Evolutionary conservation across 92 coral and sea anemone genomes (phyloP).

Genomic region (Porites rus): DNA sequence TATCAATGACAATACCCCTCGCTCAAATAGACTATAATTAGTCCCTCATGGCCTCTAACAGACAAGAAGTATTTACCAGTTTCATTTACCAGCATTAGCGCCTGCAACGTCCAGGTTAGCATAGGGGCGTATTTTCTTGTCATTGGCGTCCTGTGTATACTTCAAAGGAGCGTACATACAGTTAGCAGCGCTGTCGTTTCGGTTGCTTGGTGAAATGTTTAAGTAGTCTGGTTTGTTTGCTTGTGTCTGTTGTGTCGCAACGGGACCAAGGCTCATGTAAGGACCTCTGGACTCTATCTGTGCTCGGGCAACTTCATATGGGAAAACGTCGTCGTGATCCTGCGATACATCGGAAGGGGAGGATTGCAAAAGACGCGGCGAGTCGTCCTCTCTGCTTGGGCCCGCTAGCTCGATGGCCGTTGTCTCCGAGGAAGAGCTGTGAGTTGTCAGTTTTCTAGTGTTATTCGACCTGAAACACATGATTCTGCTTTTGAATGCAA

Average conservation of each 20-base stretch:
- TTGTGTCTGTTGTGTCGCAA: constrained; percentile 3
- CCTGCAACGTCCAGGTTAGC: constrained; percentile 8
- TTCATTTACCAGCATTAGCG: not conserved
- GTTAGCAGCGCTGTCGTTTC: constrained; percentile 52
- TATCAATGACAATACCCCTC: no score
- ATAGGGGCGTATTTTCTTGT: not conserved
- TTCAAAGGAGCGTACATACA: constrained; percentile 49
- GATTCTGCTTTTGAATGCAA: not conserved
- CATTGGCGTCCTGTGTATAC: not conserved
- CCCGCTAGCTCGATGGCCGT: constrained; percentile 12
- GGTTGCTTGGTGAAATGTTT: constrained; percentile 52
- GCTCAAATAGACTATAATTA: no score
- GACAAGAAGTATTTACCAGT: no score
- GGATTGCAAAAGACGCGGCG: constrained; percentile 7
- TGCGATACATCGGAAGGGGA: constrained; percentile 31
- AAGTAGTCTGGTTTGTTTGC: constrained; percentile 30
- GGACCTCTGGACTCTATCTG: constrained; percentile 4
- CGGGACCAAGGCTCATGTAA: constrained; percentile 28
- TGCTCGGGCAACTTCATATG: constrained; percentile 20
- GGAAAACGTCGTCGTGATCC: constrained; percentile 38
- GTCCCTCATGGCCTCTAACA: no score
- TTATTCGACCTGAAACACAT: not conserved
- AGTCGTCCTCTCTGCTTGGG: not conserved
- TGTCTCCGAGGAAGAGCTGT: constrained; percentile 33
- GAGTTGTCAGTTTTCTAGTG: constrained; percentile 25